Percentiles rank a stretch among this genome's conserved stretches.
These are phyloP conservation scores for Euwallacea fornicatus DNA, from an alignment of 1,140 invertebrate genomes.

Conservation along the genomic window DNA sequence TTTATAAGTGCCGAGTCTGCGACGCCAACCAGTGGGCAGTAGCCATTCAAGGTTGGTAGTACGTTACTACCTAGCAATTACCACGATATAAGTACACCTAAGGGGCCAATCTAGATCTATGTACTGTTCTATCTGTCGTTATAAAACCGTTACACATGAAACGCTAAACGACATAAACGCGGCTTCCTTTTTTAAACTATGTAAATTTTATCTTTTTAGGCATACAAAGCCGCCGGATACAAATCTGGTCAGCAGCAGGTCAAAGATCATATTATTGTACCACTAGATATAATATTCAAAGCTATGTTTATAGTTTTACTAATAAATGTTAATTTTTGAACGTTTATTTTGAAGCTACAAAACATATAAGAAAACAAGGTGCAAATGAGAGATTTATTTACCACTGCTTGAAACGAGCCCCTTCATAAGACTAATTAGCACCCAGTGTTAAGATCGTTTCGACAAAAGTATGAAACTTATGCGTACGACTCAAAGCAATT, in stretches of 20 bases:
- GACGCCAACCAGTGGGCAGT: slow-evolving; percentile 29
- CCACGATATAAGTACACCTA: slow-evolving; percentile 1
- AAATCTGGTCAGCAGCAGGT: slow-evolving; percentile 5
- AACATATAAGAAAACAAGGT: too few species aligned
- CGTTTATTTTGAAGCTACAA: too few species aligned
- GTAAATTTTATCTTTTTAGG: slow-evolving; percentile 6
- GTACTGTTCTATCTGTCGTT: neutral
- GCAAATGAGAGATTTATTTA: too few species aligned
- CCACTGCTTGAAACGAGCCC: too few species aligned
- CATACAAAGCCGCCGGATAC: slow-evolving; percentile 6
- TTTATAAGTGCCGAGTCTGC: slow-evolving; percentile 26
- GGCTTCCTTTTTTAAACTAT: neutral
- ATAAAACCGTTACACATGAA: slow-evolving; percentile 1
- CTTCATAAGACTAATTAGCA: too few species aligned
- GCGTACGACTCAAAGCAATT: too few species aligned
- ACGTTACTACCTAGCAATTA: slow-evolving; percentile 21
- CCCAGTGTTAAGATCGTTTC: too few species aligned
- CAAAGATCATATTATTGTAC: neutral
- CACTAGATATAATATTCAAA: too few species aligned
- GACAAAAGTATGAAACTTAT: too few species aligned
- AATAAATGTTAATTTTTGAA: too few species aligned
- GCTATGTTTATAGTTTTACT: too few species aligned
- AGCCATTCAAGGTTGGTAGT: slow-evolving; percentile 28
- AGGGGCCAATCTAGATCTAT: slow-evolving; percentile 1
- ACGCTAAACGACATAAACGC: slow-evolving; percentile 4